Evolutionary conservation across 2,888 invertebrate genomes (phyloP).

Genomic region (Sycophila texana): DNA sequence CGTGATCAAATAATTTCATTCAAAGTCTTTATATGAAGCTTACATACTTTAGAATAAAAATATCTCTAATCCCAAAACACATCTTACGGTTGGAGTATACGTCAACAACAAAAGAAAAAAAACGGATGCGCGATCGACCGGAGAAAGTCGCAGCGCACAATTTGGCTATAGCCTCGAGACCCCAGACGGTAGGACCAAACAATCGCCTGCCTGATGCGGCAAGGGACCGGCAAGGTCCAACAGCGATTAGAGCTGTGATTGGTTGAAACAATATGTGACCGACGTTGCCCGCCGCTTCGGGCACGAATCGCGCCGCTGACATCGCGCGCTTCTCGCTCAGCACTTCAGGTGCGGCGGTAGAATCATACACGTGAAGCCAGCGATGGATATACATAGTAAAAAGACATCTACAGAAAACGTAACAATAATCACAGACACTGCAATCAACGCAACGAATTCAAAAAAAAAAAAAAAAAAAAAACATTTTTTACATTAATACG

Average conservation of each 20-base stretch:
- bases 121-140: no score
- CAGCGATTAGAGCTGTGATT: slow-evolving; percentile 76
- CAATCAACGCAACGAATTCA: not conserved
- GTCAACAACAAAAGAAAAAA: no score
- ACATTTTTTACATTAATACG: not conserved
- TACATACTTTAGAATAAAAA: not conserved
- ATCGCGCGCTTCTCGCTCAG: not conserved
- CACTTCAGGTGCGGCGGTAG: no score
- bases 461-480: not conserved
- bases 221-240: slow-evolving; percentile 75
- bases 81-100: no score
- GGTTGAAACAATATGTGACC: slow-evolving; percentile 75
- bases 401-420: not conserved
- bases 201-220: slow-evolving; percentile 75
- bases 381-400: not conserved
- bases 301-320: not conserved
- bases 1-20: not conserved
- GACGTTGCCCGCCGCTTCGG: slow-evolving; percentile 38
- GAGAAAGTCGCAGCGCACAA: not conserved
- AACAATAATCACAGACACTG: slow-evolving; percentile 23
- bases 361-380: no score
- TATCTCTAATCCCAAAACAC: no score
- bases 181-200: slow-evolving; percentile 76
- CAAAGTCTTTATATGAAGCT: not conserved
- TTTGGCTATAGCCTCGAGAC: slow-evolving; percentile 60